phyloP scores from a whole-genome alignment of 2,113 vertebrate species.

The Picathartes gymnocephalus region DNA sequence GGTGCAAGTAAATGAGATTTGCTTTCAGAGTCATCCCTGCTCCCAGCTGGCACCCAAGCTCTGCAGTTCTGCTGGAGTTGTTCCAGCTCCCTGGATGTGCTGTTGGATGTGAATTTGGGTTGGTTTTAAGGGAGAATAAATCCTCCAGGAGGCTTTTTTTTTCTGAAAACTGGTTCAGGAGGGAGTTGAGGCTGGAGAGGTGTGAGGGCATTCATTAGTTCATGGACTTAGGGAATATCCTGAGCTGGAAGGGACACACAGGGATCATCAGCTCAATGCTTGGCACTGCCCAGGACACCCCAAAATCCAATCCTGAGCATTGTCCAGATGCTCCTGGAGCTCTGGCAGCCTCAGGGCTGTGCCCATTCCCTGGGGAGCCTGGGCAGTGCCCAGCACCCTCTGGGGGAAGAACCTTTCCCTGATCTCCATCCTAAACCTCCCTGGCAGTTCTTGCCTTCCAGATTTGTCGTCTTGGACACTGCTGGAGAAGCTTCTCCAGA shows the following conservation, averaged over 20 bases:
- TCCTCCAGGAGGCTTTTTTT: background rate
- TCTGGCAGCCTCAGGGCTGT: background rate
- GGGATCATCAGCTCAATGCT: background rate
- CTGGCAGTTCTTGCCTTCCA: background rate
- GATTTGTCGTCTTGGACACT: rapidly evolving
- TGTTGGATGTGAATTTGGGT: background rate
- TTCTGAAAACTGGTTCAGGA: background rate
- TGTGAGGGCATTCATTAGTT: rapidly evolving
- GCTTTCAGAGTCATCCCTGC: background rate
- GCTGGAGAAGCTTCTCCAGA: background rate
- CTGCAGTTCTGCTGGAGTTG: background rate
- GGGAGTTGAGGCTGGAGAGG: background rate
- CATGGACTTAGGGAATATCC: background rate
- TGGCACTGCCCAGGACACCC: background rate
- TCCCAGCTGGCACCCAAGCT: background rate
- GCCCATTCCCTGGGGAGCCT: background rate
- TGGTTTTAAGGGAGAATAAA: background rate
- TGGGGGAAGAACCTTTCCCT: background rate
- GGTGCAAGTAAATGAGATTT: constrained; percentile 3
- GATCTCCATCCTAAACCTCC: rapidly evolving
- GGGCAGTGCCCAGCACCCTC: background rate
- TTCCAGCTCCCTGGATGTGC: background rate
- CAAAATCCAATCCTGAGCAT: background rate
- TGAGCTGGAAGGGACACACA: background rate
- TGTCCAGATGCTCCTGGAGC: background rate